Evolutionary conservation across 2,888 invertebrate genomes (phyloP).

Genomic region (Melinaea menophilus): DNA sequence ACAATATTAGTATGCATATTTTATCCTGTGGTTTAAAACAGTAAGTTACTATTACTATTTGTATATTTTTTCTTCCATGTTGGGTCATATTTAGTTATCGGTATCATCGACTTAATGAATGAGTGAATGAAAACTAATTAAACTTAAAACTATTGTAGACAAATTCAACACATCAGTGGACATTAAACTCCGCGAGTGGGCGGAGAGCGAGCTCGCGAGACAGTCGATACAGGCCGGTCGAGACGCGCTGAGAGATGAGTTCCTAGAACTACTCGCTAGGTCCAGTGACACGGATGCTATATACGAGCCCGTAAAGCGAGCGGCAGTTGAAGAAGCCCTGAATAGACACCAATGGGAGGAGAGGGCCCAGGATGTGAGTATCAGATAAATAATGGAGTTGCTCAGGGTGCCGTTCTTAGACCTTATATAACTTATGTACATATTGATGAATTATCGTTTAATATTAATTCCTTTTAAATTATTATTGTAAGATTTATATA

Average conservation of each 20-base stretch:
- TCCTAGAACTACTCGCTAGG: constrained; percentile 49
- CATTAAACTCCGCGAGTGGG: constrained; percentile 97
- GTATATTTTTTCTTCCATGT: too few relatives aligned
- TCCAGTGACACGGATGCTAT: constrained; percentile 88
- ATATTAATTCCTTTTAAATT: too few relatives aligned
- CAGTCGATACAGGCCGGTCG: constrained; percentile 80
- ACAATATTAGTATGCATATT: too few relatives aligned
- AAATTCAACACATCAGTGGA: constrained; percentile 93
- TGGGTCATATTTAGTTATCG: too few relatives aligned
- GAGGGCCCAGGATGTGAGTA: constrained; percentile 81
- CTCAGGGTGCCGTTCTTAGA: too few relatives aligned
- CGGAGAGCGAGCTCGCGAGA: constrained; percentile 91
- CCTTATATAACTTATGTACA: too few relatives aligned
- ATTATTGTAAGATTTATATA: too few relatives aligned
- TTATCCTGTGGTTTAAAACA: too few relatives aligned
- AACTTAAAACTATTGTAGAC: constrained; percentile 61
- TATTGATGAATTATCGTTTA: too few relatives aligned
- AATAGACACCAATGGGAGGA: constrained; percentile 95
- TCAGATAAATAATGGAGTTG: neutral
- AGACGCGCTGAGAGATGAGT: constrained; percentile 81
- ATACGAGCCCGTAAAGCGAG: constrained; percentile 91
- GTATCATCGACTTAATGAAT: too few relatives aligned
- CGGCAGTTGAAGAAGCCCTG: constrained; percentile 93
- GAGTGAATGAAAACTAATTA: neutral
- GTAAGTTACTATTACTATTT: too few relatives aligned